Base-by-base conservation (phyloP, 2,888 invertebrate genomes). In the Volucella inflata region DNA sequence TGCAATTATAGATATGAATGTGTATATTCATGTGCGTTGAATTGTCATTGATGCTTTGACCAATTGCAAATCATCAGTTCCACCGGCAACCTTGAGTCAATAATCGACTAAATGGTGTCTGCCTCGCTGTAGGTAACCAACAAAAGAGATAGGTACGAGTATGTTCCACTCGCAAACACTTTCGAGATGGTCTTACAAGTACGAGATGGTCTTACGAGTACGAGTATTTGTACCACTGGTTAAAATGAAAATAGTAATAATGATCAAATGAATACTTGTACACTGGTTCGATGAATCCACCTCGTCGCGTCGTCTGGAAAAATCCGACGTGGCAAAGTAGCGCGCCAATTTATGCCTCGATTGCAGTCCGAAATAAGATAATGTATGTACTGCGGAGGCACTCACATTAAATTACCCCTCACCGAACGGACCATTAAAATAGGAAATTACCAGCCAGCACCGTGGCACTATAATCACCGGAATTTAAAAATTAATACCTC, bases 371-470 rank as follows among this genome's bases (percentile, higher is more conserved):
- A 74, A 81, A 81, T 75, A 70, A 81, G 75, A 68, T 81, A 81
- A 81, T 70, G 70, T 70, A 76, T 85, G 84, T 85, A 80, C 80
- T 85, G 85, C 76, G 72, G 80, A 85, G 85, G 85, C 76, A 85
- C 76, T 76, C 76, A 80, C 62, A 57, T 85, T 76, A 80, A 85
- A 85, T 85, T 85, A 72, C 46, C 85, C 80, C 80, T 0, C 80
- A 51, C 71, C 71, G 57, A 65, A 44, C 44, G 53, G 68, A 51
- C 80, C 55, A 85, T 85, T 85, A 85, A 85, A 84, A 85, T 76
- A 71, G 85, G 76, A 80, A 80, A 85, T 80, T 85, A 67, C 80
- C 67, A 76, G 62, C 80, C 85, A 67, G 46, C 38, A 60, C 30
- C 6, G 30, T 30, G 6, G 55, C 55, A 16, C 62, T 74, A 50